Base-by-base conservation (phyloP, 1,140 invertebrate species). In the Gonatopus flavifemur region DNA sequence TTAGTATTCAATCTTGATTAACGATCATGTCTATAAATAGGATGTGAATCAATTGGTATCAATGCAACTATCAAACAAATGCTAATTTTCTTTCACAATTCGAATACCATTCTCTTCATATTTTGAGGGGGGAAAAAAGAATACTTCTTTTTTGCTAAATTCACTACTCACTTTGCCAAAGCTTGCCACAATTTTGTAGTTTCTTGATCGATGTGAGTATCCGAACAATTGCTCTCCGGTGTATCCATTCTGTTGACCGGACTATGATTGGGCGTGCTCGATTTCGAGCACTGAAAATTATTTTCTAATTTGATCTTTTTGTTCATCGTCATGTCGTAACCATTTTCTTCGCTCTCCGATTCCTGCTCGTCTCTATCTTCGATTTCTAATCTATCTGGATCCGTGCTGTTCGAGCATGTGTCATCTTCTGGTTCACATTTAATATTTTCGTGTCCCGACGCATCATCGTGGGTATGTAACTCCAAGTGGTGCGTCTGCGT, bases 131-230 rank as follows among this genome's bases (percentile, higher is more conserved):
- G n/a, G n/a, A n/a, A n/a, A n/a, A n/a, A n/a, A n/a, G n/a, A n/a
- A n/a, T n/a, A n/a, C n/a, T n/a, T n/a, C n/a, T n/a, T n/a, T n/a
- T n/a, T n/a, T n/a, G n/a, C n/a, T n/a, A n/a, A n/a, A 36, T 36
- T 12, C 8, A 30, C 37, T 44, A 63, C 67, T 74, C 64, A 82
- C 81, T 77, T 73, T 47, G 79, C 81, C 43, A 83, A 63, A 13
- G 79, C 81, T 59, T 82, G 81, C 81, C 81, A 83, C 0, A 83
- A 55, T 62, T 82, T 82, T 8, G 74, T 76, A 8, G 81, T 81
- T 49, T 81, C 81, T 35, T 80, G 78, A 56, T 83, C 81, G 22
- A 81, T 81, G 61, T 81, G 78, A 31, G 79, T 80, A 25, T 80
- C 79, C 0, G 81, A 82, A 49, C 74, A 80, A 49, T 82, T 76